Percentiles rank a stretch among this genome's conserved stretches.
phyloP scores from a whole-genome alignment of 1,140 invertebrate genomes.

The Subanguina moxae region DNA sequence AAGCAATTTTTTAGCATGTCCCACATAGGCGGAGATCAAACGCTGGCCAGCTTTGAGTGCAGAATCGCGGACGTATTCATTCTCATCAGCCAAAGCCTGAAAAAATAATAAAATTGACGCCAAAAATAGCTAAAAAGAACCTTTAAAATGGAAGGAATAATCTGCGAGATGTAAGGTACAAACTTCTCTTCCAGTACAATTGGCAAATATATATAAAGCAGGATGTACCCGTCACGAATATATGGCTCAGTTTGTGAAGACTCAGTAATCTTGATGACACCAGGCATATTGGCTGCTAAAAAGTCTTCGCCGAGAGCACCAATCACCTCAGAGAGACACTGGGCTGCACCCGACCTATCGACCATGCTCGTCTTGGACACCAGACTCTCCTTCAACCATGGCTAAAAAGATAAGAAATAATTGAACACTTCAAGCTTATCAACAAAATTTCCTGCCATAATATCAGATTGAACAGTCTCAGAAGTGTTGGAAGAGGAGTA shows the following conservation, averaged over 20 bases:
- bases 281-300: conserved; percentile 92
- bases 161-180: conserved; percentile 89
- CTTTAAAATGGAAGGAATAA: conserved; percentile 93
- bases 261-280: conserved; percentile 92
- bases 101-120: conserved; percentile 34
- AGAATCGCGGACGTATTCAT: conserved; percentile 95
- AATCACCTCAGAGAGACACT: conserved; percentile 78
- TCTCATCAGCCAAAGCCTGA: conserved; percentile 90
- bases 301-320: conserved; percentile 90
- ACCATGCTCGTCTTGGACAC: conserved; percentile 90
- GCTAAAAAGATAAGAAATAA: conserved; percentile 79
- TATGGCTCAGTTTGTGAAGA: conserved; percentile 76
- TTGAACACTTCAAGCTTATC: conserved; percentile 66
- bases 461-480: conserved; percentile 32
- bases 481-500: conserved; percentile 71
- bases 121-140: too few relatives aligned
- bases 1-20: conserved; percentile 81
- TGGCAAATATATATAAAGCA: conserved; percentile 99
- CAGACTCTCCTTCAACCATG: conserved; percentile 97
- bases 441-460: conserved; percentile 12
- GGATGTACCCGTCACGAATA: conserved; percentile 98
- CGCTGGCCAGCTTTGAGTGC: conserved; percentile 90
- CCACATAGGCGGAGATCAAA: conserved; percentile 91
- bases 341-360: conserved; percentile 92
- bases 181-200: conserved; percentile 90